phyloP scores from a whole-genome alignment of 2,888 invertebrate species.

The Plebejus argus region DNA sequence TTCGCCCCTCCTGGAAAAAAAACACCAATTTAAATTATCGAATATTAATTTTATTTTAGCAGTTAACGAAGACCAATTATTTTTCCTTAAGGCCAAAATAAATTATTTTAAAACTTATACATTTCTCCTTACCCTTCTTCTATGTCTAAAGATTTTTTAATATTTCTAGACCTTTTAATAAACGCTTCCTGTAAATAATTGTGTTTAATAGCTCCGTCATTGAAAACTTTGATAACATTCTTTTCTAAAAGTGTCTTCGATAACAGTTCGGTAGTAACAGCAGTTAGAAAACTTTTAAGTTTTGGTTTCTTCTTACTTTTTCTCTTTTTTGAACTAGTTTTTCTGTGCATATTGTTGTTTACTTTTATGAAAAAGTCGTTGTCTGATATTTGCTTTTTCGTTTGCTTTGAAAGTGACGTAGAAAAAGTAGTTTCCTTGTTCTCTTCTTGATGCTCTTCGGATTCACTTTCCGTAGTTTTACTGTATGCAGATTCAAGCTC shows the following conservation, averaged over 20 bases:
- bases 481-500: constrained; percentile 53
- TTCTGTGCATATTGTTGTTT: constrained; percentile 51
- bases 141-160: constrained; percentile 45
- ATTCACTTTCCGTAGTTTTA: constrained; percentile 52
- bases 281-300: constrained; percentile 59
- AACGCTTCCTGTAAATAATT: constrained; percentile 50
- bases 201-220: constrained; percentile 46
- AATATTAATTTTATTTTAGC: not conserved
- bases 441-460: constrained; percentile 70
- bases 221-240: constrained; percentile 53
- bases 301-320: constrained; percentile 52
- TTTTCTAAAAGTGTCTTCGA: constrained; percentile 51
- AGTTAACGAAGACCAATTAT: not conserved
- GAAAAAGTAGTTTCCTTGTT: constrained; percentile 49
- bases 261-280: constrained; percentile 60
- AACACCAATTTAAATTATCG: not conserved
- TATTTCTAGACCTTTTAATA: constrained; percentile 19
- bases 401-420: constrained; percentile 47
- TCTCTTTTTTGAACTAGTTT: constrained; percentile 52
- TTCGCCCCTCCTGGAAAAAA: constrained; percentile 50
- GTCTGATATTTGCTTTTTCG: constrained; percentile 49
- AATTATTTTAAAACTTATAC: constrained; percentile 12
- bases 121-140: constrained; percentile 56
- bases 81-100: no score
- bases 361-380: constrained; percentile 63